Evolutionary conservation across 2,797 vertebrate species (phyloP), one percentile per base, ranked within the genome.

Genomic region (Oryzias dopingdopingensis): DNA sequence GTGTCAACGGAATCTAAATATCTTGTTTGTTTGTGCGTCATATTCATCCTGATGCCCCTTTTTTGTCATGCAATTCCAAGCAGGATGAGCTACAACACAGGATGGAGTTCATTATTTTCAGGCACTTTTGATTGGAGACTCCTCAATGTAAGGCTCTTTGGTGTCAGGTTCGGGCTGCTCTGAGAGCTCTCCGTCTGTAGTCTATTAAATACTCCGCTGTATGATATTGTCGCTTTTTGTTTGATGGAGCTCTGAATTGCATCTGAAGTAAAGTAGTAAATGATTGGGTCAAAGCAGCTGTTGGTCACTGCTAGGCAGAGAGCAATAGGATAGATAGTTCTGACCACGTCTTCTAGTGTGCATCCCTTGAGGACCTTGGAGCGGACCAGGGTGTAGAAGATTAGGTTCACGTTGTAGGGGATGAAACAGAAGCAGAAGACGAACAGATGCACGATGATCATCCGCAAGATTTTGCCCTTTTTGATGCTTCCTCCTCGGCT

Each of bases 181-280:
- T 76, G 76, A 1, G 56, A 0, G 54, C 74, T 81, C 63, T 94
- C 93, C 3, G 83, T 77, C 46, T 84, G 82, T 20, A 93, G 74
- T 26, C 81, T 85, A 62, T 94, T 88, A 0, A 91, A 90, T 29
- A 51, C 56, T 0, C 91, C 90, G 2, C 69, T 89, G 47, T 89
- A 80, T 32, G 81, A 66, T 2, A 77, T 76, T 41, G 84, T 82
- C 12, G 88, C 91, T 81, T 94, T 95, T 59, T 92, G 92, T 88
- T 92, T 97, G 65, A 99, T 94, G 5, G 96, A 98, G 69, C 94
- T 97, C 80, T 98, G 94, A 72, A 99, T 95, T 1, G 95, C 94
- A 52, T 97, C 96, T 0, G 97, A 98, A 1, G 97, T 99, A 72
- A 99, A 99, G 74, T 99, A 99, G 76, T 99, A 99, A 75, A 99